Evolutionary conservation across 2,888 invertebrate species (phyloP), one percentile per base, ranked within the genome.

Genomic region (Linnaemya vulpina): DNA sequence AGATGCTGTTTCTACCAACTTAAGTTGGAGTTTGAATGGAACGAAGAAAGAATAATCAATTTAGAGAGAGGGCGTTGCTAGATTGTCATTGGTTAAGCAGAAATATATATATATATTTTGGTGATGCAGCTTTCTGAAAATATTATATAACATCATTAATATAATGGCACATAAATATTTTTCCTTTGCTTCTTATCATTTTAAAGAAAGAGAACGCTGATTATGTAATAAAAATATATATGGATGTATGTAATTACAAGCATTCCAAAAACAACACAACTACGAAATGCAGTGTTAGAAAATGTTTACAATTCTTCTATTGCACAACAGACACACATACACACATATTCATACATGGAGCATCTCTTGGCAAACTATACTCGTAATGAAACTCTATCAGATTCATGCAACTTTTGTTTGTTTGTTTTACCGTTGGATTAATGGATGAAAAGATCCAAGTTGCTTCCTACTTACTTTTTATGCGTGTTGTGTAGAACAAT

Each of bases 21-120:
- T 40, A 13, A 40, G 40, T 40, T 40, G 40, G 3, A 40, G 40
- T 40, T 40, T 40, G 40, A 40, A 40, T 40, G 43, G 17, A 22
- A 71, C 43, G 25, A 43, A 63, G 25, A 49, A 60, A 35, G 30
- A 70, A 25, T 25, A 78, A 70, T 30, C 55, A 49, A 80, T 38
- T 63, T 77, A 51, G 74, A 78, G 63, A 75, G 78, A 82, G 82
- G 85, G 85, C 85, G 85, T 85, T 85, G 82, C 85, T 82, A 25
- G 15, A 75, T 43, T 74, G 63, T 78, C 82, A 85, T 85, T 85
- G 85, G 85, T 65, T 74, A 53, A 63, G 53, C 20, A 65, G 51
- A 60, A 38, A 43, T 51, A 35, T 38, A 51, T 51, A 62, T 67
- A 30, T 30, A 53, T 20, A 46, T 58, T 60, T 60, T 30, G 30